Evolutionary conservation across 2,797 vertebrate genomes (phyloP).

Genomic region (Rhinella marina): DNA sequence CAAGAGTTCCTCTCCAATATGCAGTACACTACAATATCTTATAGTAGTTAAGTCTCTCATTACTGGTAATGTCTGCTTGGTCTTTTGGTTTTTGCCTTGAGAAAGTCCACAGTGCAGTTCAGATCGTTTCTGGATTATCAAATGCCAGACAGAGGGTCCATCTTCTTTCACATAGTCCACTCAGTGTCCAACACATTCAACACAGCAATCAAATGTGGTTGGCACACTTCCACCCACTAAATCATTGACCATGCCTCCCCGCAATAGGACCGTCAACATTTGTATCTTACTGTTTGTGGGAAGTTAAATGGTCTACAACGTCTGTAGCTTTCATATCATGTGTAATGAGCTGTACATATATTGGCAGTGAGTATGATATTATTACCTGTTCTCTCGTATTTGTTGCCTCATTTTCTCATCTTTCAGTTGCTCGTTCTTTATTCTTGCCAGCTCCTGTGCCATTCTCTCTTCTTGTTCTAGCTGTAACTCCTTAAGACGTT

Average conservation of each 20-base stretch:
- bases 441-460: slow-evolving; percentile 81
- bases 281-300: not conserved
- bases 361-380: not conserved
- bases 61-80: no score
- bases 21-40: no score
- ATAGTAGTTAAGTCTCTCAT: no score
- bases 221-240: no score
- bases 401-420: slow-evolving; percentile 89
- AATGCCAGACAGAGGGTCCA: not conserved
- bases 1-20: no score
- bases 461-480: slow-evolving; percentile 84
- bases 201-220: no score
- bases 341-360: not conserved
- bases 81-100: no score
- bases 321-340: not conserved
- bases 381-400: slow-evolving; percentile 88
- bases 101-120: no score
- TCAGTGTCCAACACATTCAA: no score
- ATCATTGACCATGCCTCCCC: no score
- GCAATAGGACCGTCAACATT: not conserved
- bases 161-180: no score
- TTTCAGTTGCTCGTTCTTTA: slow-evolving; percentile 76
- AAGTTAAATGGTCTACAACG: not conserved
- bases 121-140: not conserved
- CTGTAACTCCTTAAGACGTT: slow-evolving; percentile 69